Conservation (phyloP, 2,888 invertebrate species). For the Limulus polyphemus region DNA sequence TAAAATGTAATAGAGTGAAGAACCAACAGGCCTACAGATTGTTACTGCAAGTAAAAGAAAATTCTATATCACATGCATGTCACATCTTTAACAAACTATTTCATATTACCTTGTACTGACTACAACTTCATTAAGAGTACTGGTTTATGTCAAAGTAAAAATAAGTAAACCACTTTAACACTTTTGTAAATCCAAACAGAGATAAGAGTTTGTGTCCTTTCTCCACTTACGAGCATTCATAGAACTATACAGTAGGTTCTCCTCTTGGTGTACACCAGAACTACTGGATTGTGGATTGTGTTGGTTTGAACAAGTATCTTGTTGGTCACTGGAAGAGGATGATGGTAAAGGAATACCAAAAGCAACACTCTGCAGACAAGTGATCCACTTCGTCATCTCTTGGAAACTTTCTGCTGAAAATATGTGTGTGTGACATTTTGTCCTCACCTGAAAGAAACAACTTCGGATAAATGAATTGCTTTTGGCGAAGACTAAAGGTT, state of each 20-base stretch:
- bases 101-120: too few species aligned
- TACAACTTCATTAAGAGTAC: too few species aligned
- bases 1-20: too few species aligned
- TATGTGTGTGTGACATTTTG: constrained; percentile 51
- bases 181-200: too few species aligned
- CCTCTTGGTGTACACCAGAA: constrained; percentile 23
- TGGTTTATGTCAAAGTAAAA: too few species aligned
- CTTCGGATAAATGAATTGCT: too few species aligned
- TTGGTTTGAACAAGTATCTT: background rate
- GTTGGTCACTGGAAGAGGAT: background rate
- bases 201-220: background rate
- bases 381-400: constrained; percentile 61
- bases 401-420: constrained; percentile 54
- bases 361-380: constrained; percentile 11
- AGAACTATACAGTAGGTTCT: constrained; percentile 28
- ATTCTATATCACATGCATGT: too few species aligned
- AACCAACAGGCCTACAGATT: too few species aligned
- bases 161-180: too few species aligned
- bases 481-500: too few species aligned
- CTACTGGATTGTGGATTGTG: background rate
- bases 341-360: constrained; percentile 6
- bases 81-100: too few species aligned
- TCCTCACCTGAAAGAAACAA: constrained; percentile 47
- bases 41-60: too few species aligned
- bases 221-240: constrained; percentile 24